Evolutionary conservation across 2,888 invertebrate genomes (phyloP), one percentile per base, ranked within the genome.

Genomic region (Syritta pipiens): DNA sequence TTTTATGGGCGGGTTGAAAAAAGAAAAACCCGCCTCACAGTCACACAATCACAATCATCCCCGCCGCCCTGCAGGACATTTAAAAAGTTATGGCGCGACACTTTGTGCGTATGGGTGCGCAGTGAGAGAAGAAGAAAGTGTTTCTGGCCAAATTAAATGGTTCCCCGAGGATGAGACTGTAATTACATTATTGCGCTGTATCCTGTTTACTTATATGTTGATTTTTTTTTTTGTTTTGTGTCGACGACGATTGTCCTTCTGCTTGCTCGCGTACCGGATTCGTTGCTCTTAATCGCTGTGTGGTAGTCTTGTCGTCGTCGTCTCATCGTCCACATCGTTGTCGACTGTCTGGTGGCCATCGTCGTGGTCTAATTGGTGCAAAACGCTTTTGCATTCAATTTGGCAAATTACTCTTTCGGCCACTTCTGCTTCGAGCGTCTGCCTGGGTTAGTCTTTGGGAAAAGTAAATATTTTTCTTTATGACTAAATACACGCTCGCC

Each of bases 311-410:
- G 40, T 24, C 20, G 37, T 40, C 17, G 42, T 19, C 30, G 14
- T 35, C 12, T 10, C 22, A 24, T 49, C 19, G 9, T 37, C 37
- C 6, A 6, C 37, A 7, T 17, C 37, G 49, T 37, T 55, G 55
- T 32, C 53, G 55, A 55, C 46, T 26, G 40, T 10, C 55, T 55
- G 57, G 7, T 32, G 30, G 51, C 22, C 62, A 46, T 44, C 9
- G n/a, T n/a, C n/a, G 65, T 67, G 67, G 55, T 68, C 68, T 75
- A 55, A 75, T 68, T 75, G 75, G 68, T 68, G 49, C 75, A 68
- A 68, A 75, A 68, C 48, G 75, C 40, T 62, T 60, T 40, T 75
- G 68, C 55, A 75, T 75, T 75, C 75, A 75, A 75, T 75, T 75
- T 75, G 62, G 46, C 68, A 75, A 75, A 75, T 68, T 68, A 68